Conservation (phyloP, 2,113 vertebrate genomes). For the Candoia aspera region DNA sequence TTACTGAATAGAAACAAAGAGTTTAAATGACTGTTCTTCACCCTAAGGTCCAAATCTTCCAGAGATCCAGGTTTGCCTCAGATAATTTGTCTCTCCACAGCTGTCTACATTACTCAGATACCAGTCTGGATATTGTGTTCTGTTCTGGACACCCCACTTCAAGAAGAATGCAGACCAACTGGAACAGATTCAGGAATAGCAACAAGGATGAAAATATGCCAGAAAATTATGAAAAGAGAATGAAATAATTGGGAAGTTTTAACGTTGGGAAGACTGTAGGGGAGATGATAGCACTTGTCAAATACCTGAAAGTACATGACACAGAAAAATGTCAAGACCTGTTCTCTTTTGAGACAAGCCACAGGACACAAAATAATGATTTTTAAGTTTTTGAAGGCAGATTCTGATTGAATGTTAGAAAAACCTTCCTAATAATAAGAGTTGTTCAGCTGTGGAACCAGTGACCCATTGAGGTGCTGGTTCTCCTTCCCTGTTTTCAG, state of each 20-base stretch:
- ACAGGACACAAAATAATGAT: not conserved
- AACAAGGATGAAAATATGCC: not conserved
- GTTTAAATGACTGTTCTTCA: not conserved
- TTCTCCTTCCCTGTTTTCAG: not conserved
- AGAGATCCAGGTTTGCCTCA: not conserved
- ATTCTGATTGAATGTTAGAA: not conserved
- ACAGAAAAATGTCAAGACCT: not conserved
- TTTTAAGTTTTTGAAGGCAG: not conserved
- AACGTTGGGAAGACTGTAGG: not conserved
- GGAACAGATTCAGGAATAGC: not conserved
- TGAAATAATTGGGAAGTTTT: not conserved
- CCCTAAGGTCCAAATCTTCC: not conserved
- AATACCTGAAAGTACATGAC: not conserved
- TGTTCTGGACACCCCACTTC: not conserved
- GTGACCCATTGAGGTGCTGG: not conserved
- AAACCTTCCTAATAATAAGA: not conserved
- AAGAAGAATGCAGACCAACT: not conserved
- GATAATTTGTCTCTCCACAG: not conserved
- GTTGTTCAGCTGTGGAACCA: not conserved
- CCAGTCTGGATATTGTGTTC: not conserved
- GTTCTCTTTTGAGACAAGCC: not conserved
- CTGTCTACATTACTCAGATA: not conserved
- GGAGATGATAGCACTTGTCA: not conserved
- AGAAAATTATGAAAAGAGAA: not conserved
- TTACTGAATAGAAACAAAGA: not conserved